Base-by-base conservation (phyloP, 2,113 vertebrate genomes). In the Electrona antarctica region DNA sequence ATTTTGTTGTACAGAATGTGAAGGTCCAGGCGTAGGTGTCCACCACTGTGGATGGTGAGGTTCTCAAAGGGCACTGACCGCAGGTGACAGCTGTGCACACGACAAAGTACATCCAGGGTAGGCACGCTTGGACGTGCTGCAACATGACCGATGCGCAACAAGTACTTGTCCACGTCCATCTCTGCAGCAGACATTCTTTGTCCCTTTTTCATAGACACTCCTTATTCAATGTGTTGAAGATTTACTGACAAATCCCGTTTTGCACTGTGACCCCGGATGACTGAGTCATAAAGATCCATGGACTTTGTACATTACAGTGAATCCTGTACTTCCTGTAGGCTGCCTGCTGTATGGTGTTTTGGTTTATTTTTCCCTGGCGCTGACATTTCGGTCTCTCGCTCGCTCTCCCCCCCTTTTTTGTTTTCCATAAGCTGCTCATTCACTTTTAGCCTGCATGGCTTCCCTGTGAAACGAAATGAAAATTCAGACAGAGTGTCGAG, bases 51-150 rank as follows among this genome's bases (percentile, higher is more conserved):
- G 5, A 91, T 67, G 51, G 90, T 89, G 7, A 94, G 92, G 68
- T 91, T 81, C 8, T 93, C 93, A 8, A 93, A 93, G 0, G 93
- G 92, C 7, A 95, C 92, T 7, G 92, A 77, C 6, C 88, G 10
- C 57, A 92, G 72, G 66, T 94, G 93, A 5, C 76, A 29, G 10
- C 41, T 74, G 67, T 94, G 93, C 1, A 94, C 1, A 3, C 29
- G 13, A 7, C 69, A 64, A 55, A 94, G 73, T 4, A 79, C 80
- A 1, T 85, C 80, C 68, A 93, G 50, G 1, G 66, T 78, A 51
- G 92, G 77, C 21, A 64, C 3, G 1, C 10, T 3, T 0, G 72
- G 54, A 0, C 59, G n/a, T 14, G 14, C 7, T n/a, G 46, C 85
- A 2, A 50, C 11, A 14, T 79, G 90, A 1, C 86, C 86, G 3